phyloP scores from a whole-genome alignment of 2,888 invertebrate genomes.

The Rhagonycha lutea region DNA sequence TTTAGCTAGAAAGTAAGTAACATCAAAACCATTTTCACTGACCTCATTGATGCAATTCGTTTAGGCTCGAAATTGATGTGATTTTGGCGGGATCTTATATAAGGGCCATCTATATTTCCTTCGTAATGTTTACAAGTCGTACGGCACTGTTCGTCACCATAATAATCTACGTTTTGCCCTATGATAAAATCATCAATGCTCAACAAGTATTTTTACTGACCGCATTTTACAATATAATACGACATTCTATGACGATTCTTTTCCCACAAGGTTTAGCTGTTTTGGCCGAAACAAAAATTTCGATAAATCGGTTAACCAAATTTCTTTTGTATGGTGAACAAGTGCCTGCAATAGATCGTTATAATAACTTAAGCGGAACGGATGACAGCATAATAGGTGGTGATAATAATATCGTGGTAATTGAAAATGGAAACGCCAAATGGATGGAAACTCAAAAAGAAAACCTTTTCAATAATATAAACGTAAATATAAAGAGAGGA shows the following conservation, averaged over 20 bases:
- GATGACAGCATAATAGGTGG: neutral
- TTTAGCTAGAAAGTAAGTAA: constrained; percentile 20
- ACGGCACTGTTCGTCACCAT: constrained; percentile 79
- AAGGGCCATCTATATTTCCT: constrained; percentile 68
- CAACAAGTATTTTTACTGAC: constrained; percentile 49
- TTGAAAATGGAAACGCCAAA: constrained; percentile 47
- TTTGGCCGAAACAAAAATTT: constrained; percentile 63
- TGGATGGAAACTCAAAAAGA: constrained; percentile 52
- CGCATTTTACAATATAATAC: constrained; percentile 56
- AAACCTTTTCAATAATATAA: constrained; percentile 48
- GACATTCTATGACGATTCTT: constrained; percentile 62
- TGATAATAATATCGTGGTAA: constrained; percentile 22
- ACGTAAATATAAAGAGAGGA: constrained; percentile 56
- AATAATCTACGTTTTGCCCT: constrained; percentile 71
- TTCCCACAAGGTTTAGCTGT: constrained; percentile 62
- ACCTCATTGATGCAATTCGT: constrained; percentile 16
- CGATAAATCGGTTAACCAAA: constrained; percentile 60
- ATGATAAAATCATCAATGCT: constrained; percentile 61
- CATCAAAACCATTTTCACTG: neutral
- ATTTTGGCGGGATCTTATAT: constrained; percentile 58
- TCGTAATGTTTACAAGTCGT: constrained; percentile 81
- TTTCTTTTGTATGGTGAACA: constrained; percentile 58
- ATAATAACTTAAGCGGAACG: constrained; percentile 50
- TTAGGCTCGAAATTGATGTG: constrained; percentile 54
- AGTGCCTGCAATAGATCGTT: constrained; percentile 61